Evolutionary conservation across 2,113 vertebrate species (phyloP).

Genomic region (Galeopterus variegatus): DNA sequence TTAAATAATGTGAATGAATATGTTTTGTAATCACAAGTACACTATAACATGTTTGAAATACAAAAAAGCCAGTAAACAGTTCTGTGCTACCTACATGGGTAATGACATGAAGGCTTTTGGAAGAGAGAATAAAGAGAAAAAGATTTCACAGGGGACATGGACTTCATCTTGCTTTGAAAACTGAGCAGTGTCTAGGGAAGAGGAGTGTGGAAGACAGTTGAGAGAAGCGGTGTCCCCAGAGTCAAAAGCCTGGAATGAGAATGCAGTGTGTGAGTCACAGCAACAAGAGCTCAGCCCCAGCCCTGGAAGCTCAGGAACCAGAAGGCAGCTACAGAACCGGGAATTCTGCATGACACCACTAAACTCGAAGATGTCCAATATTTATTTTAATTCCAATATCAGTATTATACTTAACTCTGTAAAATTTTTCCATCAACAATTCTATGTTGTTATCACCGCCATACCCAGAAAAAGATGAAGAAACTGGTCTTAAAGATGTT

Average conservation of each 20-base stretch:
- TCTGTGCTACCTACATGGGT: not conserved
- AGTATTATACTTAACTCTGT: not conserved
- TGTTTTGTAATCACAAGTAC: not conserved
- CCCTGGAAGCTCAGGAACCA: not conserved
- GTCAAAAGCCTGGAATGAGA: not conserved
- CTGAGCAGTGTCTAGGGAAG: not conserved
- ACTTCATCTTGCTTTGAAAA: not conserved
- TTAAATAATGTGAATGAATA: not conserved
- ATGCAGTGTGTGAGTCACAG: rapidly evolving
- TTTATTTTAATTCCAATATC: not conserved
- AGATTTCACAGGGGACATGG: not conserved
- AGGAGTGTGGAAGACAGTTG: not conserved
- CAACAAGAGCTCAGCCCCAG: not conserved
- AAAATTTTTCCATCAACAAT: not conserved
- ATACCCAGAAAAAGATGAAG: not conserved
- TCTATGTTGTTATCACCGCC: not conserved
- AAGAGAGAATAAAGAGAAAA: not conserved
- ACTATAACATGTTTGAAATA: not conserved
- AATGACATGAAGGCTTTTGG: not conserved
- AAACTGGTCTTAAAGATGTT: not conserved
- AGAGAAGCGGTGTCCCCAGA: not conserved
- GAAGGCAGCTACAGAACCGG: not conserved
- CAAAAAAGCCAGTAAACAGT: not conserved
- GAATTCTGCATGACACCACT: not conserved
- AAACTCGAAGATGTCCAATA: not conserved